phyloP scores from a whole-genome alignment of 1,140 invertebrate species.

The Wiebesia pumilae region DNA sequence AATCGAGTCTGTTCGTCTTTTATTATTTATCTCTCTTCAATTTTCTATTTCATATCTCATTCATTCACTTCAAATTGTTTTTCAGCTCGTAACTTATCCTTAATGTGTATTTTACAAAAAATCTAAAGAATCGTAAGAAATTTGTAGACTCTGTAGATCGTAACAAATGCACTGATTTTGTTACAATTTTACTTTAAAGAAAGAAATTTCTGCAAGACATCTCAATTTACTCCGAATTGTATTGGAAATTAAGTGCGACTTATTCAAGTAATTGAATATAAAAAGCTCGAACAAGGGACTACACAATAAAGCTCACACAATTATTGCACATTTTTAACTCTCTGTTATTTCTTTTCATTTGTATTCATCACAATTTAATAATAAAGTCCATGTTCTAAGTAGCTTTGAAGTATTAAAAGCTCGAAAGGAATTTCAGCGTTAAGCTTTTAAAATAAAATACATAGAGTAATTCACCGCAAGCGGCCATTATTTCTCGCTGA shows the following conservation, averaged over 20 bases:
- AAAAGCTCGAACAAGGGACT: too few relatives aligned
- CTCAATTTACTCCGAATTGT: too few relatives aligned
- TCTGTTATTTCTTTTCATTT: too few relatives aligned
- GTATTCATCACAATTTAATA: too few relatives aligned
- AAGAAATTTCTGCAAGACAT: too few relatives aligned
- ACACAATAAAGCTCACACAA: too few relatives aligned
- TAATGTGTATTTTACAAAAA: neutral
- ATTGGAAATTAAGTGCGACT: too few relatives aligned
- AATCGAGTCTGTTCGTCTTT: slow-evolving; percentile 10
- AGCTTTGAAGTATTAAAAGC: neutral
- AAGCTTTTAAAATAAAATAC: slow-evolving; percentile 16
- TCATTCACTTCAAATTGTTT: neutral
- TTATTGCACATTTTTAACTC: too few relatives aligned
- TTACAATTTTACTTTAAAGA: too few relatives aligned
- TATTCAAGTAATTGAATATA: too few relatives aligned
- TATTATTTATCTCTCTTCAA: slow-evolving; percentile 21
- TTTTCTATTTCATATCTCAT: neutral
- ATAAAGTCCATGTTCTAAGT: too few relatives aligned
- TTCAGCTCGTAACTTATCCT: neutral
- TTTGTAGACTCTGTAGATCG: neutral
- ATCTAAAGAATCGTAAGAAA: slow-evolving; percentile 15
- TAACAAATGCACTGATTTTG: neutral
- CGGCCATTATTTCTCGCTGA: slow-evolving; percentile 26
- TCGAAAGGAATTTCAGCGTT: neutral
- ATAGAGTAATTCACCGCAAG: slow-evolving; percentile 1